Conservation (phyloP, 2,888 invertebrate genomes). For the Drosophila atripex region DNA sequence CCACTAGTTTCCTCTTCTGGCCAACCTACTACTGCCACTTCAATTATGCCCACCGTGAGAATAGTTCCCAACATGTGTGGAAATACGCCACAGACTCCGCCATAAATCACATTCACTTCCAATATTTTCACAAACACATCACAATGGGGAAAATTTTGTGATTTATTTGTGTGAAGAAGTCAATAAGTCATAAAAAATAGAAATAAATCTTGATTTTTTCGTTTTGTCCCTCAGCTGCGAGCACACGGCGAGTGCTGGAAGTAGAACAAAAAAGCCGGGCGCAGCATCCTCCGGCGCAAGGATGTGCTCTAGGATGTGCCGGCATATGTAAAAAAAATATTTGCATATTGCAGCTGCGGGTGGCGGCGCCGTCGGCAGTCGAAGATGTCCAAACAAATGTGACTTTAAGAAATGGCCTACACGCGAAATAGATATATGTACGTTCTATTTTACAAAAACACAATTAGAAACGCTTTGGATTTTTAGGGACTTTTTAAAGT, state of each 20-base stretch:
- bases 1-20: constrained; percentile 3
- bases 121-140: constrained; percentile 80
- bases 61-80: constrained; percentile 34
- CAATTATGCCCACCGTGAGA: constrained; percentile 44
- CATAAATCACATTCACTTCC: constrained; percentile 80
- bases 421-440: neutral
- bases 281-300: constrained; percentile 11
- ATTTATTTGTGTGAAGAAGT: constrained; percentile 80
- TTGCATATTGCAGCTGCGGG: constrained; percentile 64
- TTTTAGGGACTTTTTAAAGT: constrained; percentile 27
- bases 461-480: constrained; percentile 66
- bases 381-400: constrained; percentile 61
- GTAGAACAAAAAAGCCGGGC: constrained; percentile 16
- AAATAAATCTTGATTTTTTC: constrained; percentile 74
- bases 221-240: constrained; percentile 8
- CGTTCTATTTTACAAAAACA: constrained; percentile 20
- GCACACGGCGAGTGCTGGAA: constrained; percentile 16
- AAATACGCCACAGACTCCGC: too few relatives aligned
- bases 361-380: constrained; percentile 43
- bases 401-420: constrained; percentile 55
- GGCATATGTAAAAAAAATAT: constrained; percentile 67
- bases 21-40: constrained; percentile 12
- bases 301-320: constrained; percentile 14
- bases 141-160: constrained; percentile 74
- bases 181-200: constrained; percentile 79